These are phyloP conservation scores for Chouioia cunea DNA, from an alignment of 2,888 invertebrate species.

Conservation along the genomic window DNA sequence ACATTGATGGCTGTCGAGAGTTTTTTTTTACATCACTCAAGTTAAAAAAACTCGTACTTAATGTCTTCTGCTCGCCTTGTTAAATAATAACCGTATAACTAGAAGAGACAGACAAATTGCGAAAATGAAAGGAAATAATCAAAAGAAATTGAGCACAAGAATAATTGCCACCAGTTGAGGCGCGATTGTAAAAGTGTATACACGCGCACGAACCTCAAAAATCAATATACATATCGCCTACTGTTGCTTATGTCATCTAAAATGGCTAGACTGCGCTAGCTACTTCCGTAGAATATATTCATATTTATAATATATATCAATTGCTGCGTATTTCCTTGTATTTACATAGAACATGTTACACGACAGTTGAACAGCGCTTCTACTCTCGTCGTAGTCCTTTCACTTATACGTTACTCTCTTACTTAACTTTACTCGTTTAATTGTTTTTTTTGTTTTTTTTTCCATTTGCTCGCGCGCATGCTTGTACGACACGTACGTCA, in stretches of 20 bases:
- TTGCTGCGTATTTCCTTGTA: conserved; percentile 48
- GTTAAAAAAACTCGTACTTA: conserved; percentile 39
- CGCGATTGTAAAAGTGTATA: conserved; percentile 34
- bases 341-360: conserved; percentile 48
- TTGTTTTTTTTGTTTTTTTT: conserved; percentile 11
- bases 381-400: too few species aligned
- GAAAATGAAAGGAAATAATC: conserved; percentile 29
- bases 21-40: conserved; percentile 35
- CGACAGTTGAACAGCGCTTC: conserved; percentile 38
- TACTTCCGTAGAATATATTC: conserved; percentile 45
- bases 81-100: conserved; percentile 33
- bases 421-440: conserved; percentile 40
- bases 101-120: conserved; percentile 25
- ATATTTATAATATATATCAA: conserved; percentile 46
- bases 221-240: conserved; percentile 49
- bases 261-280: conserved; percentile 47
- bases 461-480: too few species aligned
- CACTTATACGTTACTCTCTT: conserved; percentile 18
- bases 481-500: conserved; percentile 47
- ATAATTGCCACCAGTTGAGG: conserved; percentile 47
- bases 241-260: conserved; percentile 45
- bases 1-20: not conserved
- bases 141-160: conserved; percentile 41
- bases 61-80: conserved; percentile 32
- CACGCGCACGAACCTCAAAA: conserved; percentile 43